Evolutionary conservation across 2,888 invertebrate genomes (phyloP), one percentile per base, ranked within the genome.

Genomic region (Agrochola macilenta): DNA sequence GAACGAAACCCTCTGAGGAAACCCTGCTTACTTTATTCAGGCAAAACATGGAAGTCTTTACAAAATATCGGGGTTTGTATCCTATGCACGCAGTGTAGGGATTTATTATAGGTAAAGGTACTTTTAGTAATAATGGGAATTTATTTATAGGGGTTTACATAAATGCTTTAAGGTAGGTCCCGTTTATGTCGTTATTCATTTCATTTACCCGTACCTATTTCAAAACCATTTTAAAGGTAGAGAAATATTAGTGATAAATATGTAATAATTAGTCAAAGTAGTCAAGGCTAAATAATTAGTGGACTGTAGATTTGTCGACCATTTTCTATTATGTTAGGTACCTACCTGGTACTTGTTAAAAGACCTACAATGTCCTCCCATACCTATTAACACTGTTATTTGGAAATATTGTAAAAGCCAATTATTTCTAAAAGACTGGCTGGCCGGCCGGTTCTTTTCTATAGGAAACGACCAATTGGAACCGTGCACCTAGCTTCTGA

Each of bases 1-100:
- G 52, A 54, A 54, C 39, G 12, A 11, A 54, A 63, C 64, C 86
- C 72, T 78, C 74, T 8, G 70, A 68, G 69, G 35, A 17, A 64
- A n/a, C 66, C 57, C 68, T 76, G 61, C 64, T 70, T 81, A 79
- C 76, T 83, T 83, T 81, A 86, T 69, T 49, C 52, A 54, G 54
- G 43, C 57, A 54, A 70, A 69, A 81, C 64, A 69, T 65, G 74
- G 71, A 65, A 68, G 52, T 76, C 73, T 75, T 71, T 61, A 74
- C 64, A 64, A 74, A 39, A 43, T 43, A 30, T 26, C 23, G 9
- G 20, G 26, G 57, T 64, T 70, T 52, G 60, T 86, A 74, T 88
- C 71, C 66, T 49, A 65, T 73, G 39, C 63, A 49, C 54, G 77
- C 14, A n/a, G 52, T 63, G 30, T 8, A 57, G 4, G 14, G n/a